Evolutionary conservation across 2,113 vertebrate species (phyloP).

Genomic region (Athene noctua): DNA sequence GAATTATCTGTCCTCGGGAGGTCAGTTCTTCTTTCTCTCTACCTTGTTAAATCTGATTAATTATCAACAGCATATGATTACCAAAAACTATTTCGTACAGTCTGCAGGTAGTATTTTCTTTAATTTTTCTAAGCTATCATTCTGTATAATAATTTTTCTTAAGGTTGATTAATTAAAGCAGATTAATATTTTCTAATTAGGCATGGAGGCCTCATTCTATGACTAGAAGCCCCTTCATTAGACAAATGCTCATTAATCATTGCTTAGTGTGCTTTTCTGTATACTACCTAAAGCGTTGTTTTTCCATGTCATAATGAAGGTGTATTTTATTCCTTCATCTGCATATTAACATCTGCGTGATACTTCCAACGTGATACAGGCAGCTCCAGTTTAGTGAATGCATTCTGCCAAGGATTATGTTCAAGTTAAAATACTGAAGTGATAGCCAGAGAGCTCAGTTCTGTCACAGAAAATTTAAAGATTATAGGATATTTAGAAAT

Average conservation of each 20-base stretch:
- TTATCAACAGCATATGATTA: slow-evolving; percentile 25
- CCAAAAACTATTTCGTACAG: background rate
- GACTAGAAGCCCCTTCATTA: background rate
- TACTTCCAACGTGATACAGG: background rate
- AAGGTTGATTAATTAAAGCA: background rate
- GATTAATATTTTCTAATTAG: background rate
- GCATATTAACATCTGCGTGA: background rate
- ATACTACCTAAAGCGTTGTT: background rate
- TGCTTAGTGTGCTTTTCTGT: background rate
- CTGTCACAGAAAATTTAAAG: background rate
- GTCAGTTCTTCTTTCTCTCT: slow-evolving; percentile 76
- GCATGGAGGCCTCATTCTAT: background rate
- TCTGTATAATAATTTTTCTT: background rate
- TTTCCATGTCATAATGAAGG: background rate
- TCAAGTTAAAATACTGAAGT: background rate
- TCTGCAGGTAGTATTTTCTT: background rate
- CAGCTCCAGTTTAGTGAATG: background rate
- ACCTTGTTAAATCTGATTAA: slow-evolving; percentile 63
- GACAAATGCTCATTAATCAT: background rate
- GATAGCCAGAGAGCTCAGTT: background rate
- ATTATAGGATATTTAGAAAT: background rate
- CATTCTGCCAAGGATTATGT: background rate
- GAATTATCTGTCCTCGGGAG: slow-evolving; percentile 93
- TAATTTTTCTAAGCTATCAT: background rate
- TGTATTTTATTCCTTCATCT: background rate